Evolutionary conservation across 2,888 invertebrate species (phyloP), one percentile per base, ranked within the genome.

Genomic region (Biston betularia): DNA sequence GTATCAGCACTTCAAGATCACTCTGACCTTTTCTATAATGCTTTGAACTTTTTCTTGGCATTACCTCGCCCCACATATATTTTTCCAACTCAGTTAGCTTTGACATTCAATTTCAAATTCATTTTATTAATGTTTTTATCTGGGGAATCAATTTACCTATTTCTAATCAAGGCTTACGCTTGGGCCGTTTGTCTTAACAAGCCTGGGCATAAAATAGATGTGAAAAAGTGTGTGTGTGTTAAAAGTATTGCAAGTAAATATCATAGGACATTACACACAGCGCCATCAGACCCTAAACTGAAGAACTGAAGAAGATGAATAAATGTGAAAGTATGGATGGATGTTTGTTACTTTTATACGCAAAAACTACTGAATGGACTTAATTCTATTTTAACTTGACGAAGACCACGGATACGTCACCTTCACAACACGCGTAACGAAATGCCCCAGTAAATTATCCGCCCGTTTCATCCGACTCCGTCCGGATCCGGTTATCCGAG

Each of bases 361-460:
- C 1, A 24, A 24, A 1, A 24, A 24, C 24, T 1, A 3, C 24
- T 24, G 24, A 2, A 24, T 3, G 24, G 24, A 24, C 3, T 24
- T 24, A 3, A 24, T 24, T 24, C 24, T 24, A 24, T 24, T 24
- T 24, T 24, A 24, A 52, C 50, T n/a, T 44, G 46, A 44, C 45
- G 45, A 53, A 45, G 42, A 50, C 46, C 60, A 53, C 34, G 66
- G 63, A 59, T 52, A 56, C 63, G 63, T 68, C 61, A 63, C 63
- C 55, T 62, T 52, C 14, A 14, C 49, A 72, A 63, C 70, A 69
- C 62, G 69, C 67, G 71, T 66, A 57, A 69, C 65, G 76, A 75
- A 78, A 78, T 74, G 75, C 65, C 69, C 69, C 76, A 72, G 77
- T 80, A 83, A 82, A 81, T 83, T 82, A 83, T 75, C 75, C 76